phyloP scores from a whole-genome alignment of 2,888 invertebrate genomes.

The Spodoptera picta region DNA sequence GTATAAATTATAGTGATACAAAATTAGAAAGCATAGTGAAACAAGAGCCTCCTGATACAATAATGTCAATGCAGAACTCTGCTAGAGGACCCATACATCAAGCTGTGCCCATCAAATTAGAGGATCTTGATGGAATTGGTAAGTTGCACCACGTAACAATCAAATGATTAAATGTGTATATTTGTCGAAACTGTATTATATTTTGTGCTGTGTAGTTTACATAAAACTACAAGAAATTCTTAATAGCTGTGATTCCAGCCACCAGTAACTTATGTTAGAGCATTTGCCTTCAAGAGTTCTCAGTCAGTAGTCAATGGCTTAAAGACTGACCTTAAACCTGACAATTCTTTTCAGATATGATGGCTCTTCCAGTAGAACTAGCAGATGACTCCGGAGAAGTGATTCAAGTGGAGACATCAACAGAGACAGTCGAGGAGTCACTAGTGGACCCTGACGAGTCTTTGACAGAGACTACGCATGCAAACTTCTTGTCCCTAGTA shows the following conservation, averaged over 20 bases:
- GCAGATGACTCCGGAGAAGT: conserved; percentile 89
- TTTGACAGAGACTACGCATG: conserved; percentile 94
- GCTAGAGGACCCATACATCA: conserved; percentile 65
- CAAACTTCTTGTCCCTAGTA: conserved; percentile 95
- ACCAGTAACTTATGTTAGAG: too few species aligned
- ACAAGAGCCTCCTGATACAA: conserved; percentile 77
- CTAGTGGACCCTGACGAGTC: conserved; percentile 74
- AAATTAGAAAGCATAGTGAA: conserved; percentile 74
- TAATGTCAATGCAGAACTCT: conserved; percentile 62
- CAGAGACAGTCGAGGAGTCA: conserved; percentile 57
- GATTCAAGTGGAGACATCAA: conserved; percentile 69
- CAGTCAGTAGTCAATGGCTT: too few species aligned
- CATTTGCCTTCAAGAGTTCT: too few species aligned
- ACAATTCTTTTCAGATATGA: conserved; percentile 88
- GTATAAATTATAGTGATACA: conserved; percentile 70
- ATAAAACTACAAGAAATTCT: too few species aligned
- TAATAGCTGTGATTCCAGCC: too few species aligned
- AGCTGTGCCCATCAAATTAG: conserved; percentile 83
- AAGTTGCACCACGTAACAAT: conserved; percentile 47
- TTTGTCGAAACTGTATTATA: not conserved
- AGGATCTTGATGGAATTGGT: conserved; percentile 87
- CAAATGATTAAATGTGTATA: conserved; percentile 1
- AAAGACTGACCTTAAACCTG: too few species aligned
- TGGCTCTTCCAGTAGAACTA: conserved; percentile 93
- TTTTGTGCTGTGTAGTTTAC: too few species aligned